Conservation (phyloP, 2,113 vertebrate genomes). For the Polypterus bichir region DNA sequence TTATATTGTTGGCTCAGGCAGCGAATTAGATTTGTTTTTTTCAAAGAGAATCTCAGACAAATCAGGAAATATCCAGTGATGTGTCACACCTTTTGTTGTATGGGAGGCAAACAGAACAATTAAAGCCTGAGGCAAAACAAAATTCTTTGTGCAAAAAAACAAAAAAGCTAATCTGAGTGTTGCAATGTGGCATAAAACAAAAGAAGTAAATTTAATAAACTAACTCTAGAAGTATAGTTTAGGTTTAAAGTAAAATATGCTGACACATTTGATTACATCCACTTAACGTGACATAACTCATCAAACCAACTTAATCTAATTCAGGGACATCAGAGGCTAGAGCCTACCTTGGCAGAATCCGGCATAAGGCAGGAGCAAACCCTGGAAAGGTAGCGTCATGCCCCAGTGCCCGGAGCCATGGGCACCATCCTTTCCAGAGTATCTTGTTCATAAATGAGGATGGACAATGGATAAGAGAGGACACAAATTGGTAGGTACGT, state of each 20-base stretch:
- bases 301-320: too few species aligned
- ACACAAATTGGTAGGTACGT: too few species aligned
- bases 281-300: too few species aligned
- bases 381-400: too few species aligned
- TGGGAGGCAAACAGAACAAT: slow-evolving; percentile 24
- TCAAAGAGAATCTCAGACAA: slow-evolving; percentile 32
- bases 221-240: background rate
- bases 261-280: background rate
- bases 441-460: too few species aligned
- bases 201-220: background rate
- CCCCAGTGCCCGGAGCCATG: too few species aligned
- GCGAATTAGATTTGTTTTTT: slow-evolving; percentile 27
- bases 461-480: too few species aligned
- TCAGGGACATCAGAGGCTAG: too few species aligned
- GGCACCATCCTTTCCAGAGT: too few species aligned
- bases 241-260: background rate
- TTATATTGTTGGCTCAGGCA: slow-evolving; percentile 33
- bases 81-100: slow-evolving; percentile 43
- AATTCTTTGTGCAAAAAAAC: slow-evolving; percentile 35
- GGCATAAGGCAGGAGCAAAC: too few species aligned
- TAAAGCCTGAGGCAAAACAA: slow-evolving; percentile 4
- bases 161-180: slow-evolving; percentile 19
- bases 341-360: too few species aligned
- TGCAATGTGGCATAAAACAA: background rate
- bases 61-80: slow-evolving; percentile 35